These are phyloP conservation scores for Lepidurus arcticus DNA, from an alignment of 1,140 invertebrate genomes.

Conservation along the genomic window DNA sequence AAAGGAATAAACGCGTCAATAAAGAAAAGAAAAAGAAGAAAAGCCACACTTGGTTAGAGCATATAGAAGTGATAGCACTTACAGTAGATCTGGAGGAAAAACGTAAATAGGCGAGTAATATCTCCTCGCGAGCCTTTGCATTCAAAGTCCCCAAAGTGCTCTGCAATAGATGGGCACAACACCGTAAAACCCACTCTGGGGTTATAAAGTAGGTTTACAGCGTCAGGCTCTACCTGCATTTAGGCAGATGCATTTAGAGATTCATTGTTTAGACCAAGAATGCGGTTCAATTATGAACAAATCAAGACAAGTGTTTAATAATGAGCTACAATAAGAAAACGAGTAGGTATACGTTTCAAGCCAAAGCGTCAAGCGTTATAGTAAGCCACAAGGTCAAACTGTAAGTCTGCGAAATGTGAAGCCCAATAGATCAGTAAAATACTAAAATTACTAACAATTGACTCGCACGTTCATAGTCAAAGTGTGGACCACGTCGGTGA, in stretches of 20 bases:
- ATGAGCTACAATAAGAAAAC: background rate
- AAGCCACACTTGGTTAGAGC: no score
- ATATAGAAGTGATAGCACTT: background rate
- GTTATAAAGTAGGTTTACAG: background rate
- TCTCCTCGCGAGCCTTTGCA: background rate
- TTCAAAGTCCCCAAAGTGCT: background rate
- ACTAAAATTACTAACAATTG: background rate
- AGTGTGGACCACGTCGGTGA: background rate
- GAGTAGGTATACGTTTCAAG: no score
- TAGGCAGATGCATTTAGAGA: background rate
- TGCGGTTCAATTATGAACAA: no score
- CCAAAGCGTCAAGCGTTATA: no score
- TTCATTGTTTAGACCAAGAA: no score
- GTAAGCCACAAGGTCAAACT: no score
- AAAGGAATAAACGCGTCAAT: no score
- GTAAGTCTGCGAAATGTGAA: no score
- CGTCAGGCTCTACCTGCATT: background rate
- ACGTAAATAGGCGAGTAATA: background rate
- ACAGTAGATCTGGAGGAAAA: conserved; percentile 12
- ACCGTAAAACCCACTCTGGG: background rate
- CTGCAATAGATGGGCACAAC: background rate
- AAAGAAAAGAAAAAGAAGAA: no score
- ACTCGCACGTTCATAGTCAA: background rate
- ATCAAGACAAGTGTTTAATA: no score
- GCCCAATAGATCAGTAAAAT: no score